phyloP scores from a whole-genome alignment of 2,888 invertebrate genomes.

The Eupithecia exiguata region DNA sequence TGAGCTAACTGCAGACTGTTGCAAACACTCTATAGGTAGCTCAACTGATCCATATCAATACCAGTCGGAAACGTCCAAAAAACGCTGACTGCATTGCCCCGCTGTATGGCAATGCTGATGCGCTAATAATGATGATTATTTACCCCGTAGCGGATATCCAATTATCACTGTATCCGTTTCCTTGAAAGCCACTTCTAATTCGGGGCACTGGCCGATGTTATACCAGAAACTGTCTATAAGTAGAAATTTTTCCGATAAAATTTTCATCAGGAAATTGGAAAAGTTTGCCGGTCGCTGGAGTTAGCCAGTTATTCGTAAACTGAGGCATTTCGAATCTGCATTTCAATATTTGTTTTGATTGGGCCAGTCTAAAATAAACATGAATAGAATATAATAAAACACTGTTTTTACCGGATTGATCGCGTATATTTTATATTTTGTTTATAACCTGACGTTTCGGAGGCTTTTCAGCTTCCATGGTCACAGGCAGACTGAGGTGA shows the following conservation, averaged over 20 bases:
- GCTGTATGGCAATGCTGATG: too few relatives aligned
- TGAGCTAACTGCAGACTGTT: too few relatives aligned
- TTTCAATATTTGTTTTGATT: slow-evolving; percentile 8
- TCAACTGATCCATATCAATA: too few relatives aligned
- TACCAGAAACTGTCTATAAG: slow-evolving; percentile 10
- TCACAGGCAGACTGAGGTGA: too few relatives aligned
- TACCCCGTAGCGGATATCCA: background rate
- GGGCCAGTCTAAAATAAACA: background rate
- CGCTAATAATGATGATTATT: background rate
- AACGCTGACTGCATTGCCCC: too few relatives aligned
- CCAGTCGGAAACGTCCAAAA: too few relatives aligned
- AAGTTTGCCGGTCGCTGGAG: slow-evolving; percentile 31
- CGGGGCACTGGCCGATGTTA: background rate
- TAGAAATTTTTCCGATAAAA: slow-evolving; percentile 37
- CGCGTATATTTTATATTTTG: too few relatives aligned
- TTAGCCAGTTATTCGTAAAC: slow-evolving; percentile 25
- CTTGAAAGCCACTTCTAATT: background rate
- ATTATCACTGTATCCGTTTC: background rate
- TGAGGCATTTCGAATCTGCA: slow-evolving; percentile 25
- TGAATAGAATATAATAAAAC: too few relatives aligned
- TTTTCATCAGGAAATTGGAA: slow-evolving; percentile 45
- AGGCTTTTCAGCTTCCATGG: too few relatives aligned
- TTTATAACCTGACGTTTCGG: too few relatives aligned
- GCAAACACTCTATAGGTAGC: too few relatives aligned
- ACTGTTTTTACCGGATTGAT: too few relatives aligned